A percentile compares a stretch with the other conserved stretches of the same genome.
Conservation (phyloP, 2,797 vertebrate genomes). For the Gallinago stenura region DNA sequence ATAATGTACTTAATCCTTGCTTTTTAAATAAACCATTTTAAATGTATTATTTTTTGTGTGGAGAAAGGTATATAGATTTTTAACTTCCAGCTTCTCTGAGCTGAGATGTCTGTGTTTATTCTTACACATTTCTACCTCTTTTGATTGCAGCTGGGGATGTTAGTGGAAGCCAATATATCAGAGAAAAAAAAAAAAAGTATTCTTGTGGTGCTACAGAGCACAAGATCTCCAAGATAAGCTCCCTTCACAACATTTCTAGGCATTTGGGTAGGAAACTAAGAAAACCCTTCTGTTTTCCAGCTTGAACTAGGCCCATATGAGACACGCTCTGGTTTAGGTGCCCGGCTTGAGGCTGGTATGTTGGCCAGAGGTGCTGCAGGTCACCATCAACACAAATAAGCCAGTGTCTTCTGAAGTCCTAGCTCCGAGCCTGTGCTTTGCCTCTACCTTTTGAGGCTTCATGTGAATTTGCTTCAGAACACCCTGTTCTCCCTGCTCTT, state of each 20-base stretch:
- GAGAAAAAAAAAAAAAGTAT: background rate
- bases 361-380: background rate
- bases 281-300: background rate
- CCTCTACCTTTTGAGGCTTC: background rate
- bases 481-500: background rate
- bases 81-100: background rate
- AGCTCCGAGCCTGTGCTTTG: background rate
- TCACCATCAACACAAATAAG: background rate
- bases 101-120: background rate
- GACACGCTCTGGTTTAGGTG: background rate
- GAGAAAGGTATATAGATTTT: conserved; percentile 17
- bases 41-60: conserved; percentile 68
- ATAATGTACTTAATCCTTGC: conserved; percentile 75
- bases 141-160: background rate
- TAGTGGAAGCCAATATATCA: background rate
- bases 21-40: conserved; percentile 82
- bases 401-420: background rate
- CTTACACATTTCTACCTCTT: background rate
- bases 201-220: background rate
- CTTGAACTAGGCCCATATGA: background rate
- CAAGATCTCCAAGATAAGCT: background rate
- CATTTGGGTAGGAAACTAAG: background rate
- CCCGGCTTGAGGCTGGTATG: background rate
- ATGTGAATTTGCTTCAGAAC: rapidly evolving
- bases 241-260: background rate